Conservation (phyloP, 2,888 invertebrate species). For the Oeneis ivallda region DNA sequence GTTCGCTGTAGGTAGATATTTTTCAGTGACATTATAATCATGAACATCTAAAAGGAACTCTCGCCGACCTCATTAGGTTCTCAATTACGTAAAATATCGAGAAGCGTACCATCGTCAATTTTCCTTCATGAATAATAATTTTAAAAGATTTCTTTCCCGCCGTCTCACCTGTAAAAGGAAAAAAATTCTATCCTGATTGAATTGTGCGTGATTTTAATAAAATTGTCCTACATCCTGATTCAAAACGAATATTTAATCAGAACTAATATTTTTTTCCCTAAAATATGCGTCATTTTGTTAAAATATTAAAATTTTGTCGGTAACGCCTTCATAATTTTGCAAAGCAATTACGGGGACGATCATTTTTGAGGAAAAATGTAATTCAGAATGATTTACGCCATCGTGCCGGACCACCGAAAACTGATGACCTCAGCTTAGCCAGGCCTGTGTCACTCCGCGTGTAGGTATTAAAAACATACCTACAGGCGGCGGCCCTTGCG, state of each 20-base stretch:
- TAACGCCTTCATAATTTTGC: background rate
- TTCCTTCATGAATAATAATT: conserved; percentile 48
- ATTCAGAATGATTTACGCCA: too few relatives aligned
- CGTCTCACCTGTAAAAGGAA: conserved; percentile 42
- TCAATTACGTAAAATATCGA: conserved; percentile 16
- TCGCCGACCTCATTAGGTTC: conserved; percentile 20
- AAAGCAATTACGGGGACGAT: background rate
- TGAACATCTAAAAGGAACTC: background rate
- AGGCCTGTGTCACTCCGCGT: too few relatives aligned
- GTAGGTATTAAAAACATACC: too few relatives aligned
- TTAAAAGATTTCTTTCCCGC: conserved; percentile 44
- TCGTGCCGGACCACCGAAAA: too few relatives aligned
- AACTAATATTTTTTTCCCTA: background rate
- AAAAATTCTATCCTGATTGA: conserved; percentile 37
- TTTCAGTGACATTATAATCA: background rate
- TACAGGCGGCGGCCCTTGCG: too few relatives aligned
- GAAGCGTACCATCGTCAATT: conserved; percentile 42
- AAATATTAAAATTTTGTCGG: background rate
- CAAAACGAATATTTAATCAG: conserved; percentile 20
- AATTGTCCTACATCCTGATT: conserved; percentile 27
- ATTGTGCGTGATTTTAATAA: conserved; percentile 28
- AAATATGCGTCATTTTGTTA: background rate
- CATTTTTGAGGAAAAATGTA: background rate
- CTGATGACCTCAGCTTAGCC: too few relatives aligned
- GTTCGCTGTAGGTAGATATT: background rate